Percentiles rank a stretch among this genome's conserved stretches.
Evolutionary conservation across 2,888 invertebrate genomes (phyloP).

Genomic region (Andrena chrysosceles): DNA sequence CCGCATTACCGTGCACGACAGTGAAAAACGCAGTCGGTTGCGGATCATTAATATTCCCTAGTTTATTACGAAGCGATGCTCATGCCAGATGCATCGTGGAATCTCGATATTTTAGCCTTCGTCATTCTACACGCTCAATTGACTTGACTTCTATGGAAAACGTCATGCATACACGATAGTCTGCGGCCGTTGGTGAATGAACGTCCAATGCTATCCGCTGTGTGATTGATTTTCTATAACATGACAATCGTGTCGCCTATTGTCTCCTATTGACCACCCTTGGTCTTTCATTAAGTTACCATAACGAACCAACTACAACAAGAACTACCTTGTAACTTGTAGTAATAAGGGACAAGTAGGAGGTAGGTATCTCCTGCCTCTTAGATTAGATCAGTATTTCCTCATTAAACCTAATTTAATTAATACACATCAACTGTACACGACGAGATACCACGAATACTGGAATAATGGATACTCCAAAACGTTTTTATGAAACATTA

Average conservation of each 20-base stretch:
- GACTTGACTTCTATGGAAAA: not conserved
- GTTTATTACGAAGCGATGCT: slow-evolving; percentile 19
- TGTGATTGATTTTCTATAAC: slow-evolving; percentile 26
- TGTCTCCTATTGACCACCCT: not conserved
- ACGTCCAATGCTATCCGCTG: slow-evolving; percentile 11
- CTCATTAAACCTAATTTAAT: slow-evolving; percentile 12
- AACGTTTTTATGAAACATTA: slow-evolving; percentile 5
- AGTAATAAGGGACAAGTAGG: not conserved
- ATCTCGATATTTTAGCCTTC: slow-evolving; percentile 40
- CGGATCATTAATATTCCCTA: slow-evolving; percentile 16
- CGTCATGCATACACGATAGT: not conserved
- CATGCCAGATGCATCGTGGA: slow-evolving; percentile 37
- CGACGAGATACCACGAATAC: not conserved
- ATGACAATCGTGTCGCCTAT: not conserved
- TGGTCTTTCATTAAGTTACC: slow-evolving; percentile 6
- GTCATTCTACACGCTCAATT: not conserved
- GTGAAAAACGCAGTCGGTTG: not conserved
- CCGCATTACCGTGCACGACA: not conserved
- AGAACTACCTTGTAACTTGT: not conserved
- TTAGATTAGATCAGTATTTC: not conserved
- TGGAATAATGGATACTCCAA: not conserved
- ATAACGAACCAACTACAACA: not conserved
- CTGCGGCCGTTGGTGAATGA: slow-evolving; percentile 27
- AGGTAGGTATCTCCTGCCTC: not conserved
- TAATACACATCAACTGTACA: not conserved